These are phyloP conservation scores for Microctonus brassicae DNA, from an alignment of 2,888 invertebrate species.

Conservation along the genomic window DNA sequence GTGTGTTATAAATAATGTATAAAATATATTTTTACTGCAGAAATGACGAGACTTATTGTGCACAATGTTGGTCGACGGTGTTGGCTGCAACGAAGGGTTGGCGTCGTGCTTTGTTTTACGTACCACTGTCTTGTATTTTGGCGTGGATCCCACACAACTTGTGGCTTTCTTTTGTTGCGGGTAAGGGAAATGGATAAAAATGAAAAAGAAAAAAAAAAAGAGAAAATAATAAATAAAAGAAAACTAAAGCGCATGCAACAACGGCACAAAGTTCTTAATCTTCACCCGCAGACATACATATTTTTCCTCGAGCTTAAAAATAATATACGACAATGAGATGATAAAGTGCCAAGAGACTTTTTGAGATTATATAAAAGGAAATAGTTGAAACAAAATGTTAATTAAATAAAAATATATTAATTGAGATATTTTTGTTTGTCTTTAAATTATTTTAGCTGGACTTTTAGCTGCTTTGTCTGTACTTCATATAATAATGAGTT, in stretches of 20 bases:
- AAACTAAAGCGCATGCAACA: not conserved
- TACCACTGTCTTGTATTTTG: constrained; percentile 65
- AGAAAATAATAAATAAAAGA: not conserved
- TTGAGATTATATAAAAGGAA: not conserved
- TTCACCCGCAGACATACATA: constrained; percentile 20
- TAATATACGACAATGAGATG: constrained; percentile 8
- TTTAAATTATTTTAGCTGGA: constrained; percentile 52
- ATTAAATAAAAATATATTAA: not conserved
- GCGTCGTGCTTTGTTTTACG: constrained; percentile 69
- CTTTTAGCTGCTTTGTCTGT: constrained; percentile 58
- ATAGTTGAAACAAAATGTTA: not conserved
- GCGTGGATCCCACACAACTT: constrained; percentile 69
- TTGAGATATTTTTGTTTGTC: constrained; percentile 1
- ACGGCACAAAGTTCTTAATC: constrained; percentile 29
- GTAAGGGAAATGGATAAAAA: constrained; percentile 53
- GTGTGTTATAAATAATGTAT: not conserved
- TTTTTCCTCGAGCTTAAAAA: constrained; percentile 14
- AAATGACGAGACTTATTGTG: constrained; percentile 68
- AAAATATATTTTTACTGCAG: constrained; percentile 54
- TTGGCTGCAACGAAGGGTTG: constrained; percentile 67
- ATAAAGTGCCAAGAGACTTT: not conserved
- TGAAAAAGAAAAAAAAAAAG: constrained; percentile 20
- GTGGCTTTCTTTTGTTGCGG: constrained; percentile 70
- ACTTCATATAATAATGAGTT: constrained; percentile 57
- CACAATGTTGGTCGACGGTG: constrained; percentile 67